Percentiles rank a stretch among this genome's conserved stretches.
These are phyloP conservation scores for Hypselothyrea guttata DNA, from an alignment of 2,888 invertebrate genomes.

Conservation along the genomic window DNA sequence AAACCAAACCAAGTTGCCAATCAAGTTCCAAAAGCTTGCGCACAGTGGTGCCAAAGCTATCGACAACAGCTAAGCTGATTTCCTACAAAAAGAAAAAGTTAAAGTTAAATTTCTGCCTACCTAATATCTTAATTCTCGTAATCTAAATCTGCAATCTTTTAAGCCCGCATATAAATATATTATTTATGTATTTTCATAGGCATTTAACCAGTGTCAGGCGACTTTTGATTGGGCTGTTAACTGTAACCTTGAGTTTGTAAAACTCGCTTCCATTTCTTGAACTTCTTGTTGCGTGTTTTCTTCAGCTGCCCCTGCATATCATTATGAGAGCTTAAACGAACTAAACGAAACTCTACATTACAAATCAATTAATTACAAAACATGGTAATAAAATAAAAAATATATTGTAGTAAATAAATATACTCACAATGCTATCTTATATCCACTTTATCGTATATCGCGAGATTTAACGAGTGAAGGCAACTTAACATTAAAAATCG, in stretches of 20 bases:
- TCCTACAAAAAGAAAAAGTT: no score
- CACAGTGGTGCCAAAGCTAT: constrained; percentile 45
- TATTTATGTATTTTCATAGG: not conserved
- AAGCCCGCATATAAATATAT: not conserved
- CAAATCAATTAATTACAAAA: not conserved
- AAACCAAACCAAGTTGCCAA: constrained; percentile 40
- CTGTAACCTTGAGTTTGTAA: constrained; percentile 62
- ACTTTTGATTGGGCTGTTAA: constrained; percentile 11
- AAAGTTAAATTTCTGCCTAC: no score
- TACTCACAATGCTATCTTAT: no score
- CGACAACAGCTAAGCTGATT: no score
- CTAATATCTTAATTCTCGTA: no score
- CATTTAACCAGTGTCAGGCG: constrained; percentile 30
- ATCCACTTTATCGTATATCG: no score
- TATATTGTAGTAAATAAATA: no score
- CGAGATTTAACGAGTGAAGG: no score
- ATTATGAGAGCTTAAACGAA: constrained; percentile 6
- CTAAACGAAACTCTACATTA: constrained; percentile 19
- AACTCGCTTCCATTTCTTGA: constrained; percentile 57
- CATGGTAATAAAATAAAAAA: no score
- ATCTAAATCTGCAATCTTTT: no score
- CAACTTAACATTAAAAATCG: no score
- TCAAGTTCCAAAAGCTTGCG: constrained; percentile 47
- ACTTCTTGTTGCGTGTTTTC: constrained; percentile 3
- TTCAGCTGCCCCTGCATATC: constrained; percentile 4